Conservation (phyloP, 1,140 invertebrate species). For the Hyles euphorbiae region DNA sequence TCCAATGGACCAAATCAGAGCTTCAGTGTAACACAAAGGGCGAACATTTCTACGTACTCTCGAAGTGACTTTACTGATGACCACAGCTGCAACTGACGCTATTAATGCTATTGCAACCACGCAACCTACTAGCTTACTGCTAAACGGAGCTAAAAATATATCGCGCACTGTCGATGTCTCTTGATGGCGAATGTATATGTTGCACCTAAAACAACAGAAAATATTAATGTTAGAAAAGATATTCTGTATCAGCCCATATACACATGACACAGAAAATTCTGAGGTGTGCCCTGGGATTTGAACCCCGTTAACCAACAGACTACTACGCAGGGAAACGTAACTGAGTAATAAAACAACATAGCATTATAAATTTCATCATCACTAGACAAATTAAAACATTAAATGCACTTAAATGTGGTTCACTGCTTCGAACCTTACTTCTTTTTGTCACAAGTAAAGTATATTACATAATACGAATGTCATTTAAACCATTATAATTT, state of each 20-base stretch:
- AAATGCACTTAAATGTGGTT: no score
- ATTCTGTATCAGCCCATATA: neutral
- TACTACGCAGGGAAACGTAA: no score
- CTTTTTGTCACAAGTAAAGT: no score
- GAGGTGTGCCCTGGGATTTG: no score
- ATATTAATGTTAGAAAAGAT: neutral
- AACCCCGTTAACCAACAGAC: no score
- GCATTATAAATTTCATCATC: no score
- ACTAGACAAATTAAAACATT: no score
- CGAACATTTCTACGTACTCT: slow-evolving; percentile 32
- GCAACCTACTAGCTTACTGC: slow-evolving; percentile 69
- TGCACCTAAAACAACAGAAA: slow-evolving; percentile 66
- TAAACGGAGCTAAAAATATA: slow-evolving; percentile 80
- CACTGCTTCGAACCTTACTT: no score
- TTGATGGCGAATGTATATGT: slow-evolving; percentile 79
- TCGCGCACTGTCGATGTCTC: slow-evolving; percentile 77
- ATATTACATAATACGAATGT: no score
- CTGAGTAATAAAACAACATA: no score
- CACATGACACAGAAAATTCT: no score
- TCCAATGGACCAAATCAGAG: slow-evolving; percentile 77
- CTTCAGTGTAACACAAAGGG: slow-evolving; percentile 71
- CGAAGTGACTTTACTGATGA: slow-evolving; percentile 59
- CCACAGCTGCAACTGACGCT: slow-evolving; percentile 69
- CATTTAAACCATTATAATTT: no score
- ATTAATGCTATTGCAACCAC: slow-evolving; percentile 73